Conservation (phyloP, 2,113 vertebrate genomes). For the Brevimyrus niger region DNA sequence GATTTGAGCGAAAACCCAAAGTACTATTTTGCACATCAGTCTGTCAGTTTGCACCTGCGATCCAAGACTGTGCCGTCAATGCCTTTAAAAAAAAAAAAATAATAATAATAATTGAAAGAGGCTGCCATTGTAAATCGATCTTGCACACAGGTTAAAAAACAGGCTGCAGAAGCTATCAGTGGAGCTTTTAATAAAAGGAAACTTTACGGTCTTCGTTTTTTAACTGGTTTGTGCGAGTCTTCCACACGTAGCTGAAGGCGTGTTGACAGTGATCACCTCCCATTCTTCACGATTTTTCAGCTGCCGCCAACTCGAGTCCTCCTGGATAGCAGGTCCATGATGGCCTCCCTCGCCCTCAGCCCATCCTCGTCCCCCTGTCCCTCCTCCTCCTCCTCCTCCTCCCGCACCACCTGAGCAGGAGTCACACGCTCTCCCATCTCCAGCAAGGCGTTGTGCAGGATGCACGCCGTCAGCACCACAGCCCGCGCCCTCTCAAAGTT, state of each 20-base stretch:
- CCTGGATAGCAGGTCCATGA: slow-evolving; percentile 47
- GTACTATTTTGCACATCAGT: neutral
- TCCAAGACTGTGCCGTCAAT: neutral
- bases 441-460: slow-evolving; percentile 57
- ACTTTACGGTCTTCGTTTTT: neutral
- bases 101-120: neutral
- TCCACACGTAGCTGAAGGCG: too few species aligned
- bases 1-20: neutral
- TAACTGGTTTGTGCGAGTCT: neutral
- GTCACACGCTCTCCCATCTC: slow-evolving; percentile 33
- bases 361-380: slow-evolving; percentile 34
- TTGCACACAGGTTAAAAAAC: neutral
- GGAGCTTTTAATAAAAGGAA: neutral
- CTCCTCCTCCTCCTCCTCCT: neutral
- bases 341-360: slow-evolving; percentile 39
- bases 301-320: slow-evolving; percentile 10
- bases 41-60: neutral
- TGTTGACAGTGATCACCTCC: neutral
- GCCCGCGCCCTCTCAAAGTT: slow-evolving; percentile 49
- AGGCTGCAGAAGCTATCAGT: neutral
- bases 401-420: slow-evolving; percentile 28
- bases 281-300: slow-evolving; percentile 2
- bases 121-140: neutral
- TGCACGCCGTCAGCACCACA: slow-evolving; percentile 53
- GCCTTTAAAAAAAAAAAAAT: neutral